Evolutionary conservation across 2,888 invertebrate genomes (phyloP).

Genomic region (Habroteleia sp.): DNA sequence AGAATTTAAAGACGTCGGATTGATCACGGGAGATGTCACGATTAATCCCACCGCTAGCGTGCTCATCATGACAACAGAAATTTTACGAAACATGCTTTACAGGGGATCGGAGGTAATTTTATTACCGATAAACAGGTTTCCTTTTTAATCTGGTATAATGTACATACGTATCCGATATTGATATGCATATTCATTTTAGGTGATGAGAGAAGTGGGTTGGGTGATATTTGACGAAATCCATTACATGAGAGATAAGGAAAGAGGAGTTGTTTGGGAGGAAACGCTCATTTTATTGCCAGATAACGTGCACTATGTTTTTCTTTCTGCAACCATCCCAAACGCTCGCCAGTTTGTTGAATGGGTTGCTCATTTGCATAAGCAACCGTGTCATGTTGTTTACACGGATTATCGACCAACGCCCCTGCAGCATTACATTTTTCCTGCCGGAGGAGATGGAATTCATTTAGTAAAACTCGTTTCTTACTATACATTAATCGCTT

Average conservation of each 20-base stretch:
- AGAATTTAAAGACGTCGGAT: slow-evolving; percentile 98
- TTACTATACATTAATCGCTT: too few species aligned
- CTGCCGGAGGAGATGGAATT: slow-evolving; percentile 97
- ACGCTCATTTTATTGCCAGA: slow-evolving; percentile 98
- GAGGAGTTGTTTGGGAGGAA: slow-evolving; percentile 99
- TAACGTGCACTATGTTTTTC: slow-evolving; percentile 98
- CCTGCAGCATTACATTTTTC: slow-evolving; percentile 98
- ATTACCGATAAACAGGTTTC: too few species aligned
- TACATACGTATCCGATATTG: too few species aligned
- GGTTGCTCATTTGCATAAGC: slow-evolving; percentile 96
- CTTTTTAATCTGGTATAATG: too few species aligned
- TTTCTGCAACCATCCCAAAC: slow-evolving; percentile 99
- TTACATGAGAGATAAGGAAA: slow-evolving; percentile 99
- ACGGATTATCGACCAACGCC: slow-evolving; percentile 99
- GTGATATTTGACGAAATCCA: slow-evolving; percentile 99
- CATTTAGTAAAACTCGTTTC: slow-evolving; percentile 93
- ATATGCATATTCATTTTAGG: slow-evolving; percentile 67
- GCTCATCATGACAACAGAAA: slow-evolving; percentile 99
- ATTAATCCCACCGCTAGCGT: slow-evolving; percentile 99
- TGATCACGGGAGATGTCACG: slow-evolving; percentile 99
- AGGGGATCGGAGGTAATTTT: slow-evolving; percentile 92
- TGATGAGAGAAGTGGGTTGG: slow-evolving; percentile 99
- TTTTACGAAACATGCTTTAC: slow-evolving; percentile 98
- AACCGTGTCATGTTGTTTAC: slow-evolving; percentile 99
- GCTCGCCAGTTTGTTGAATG: slow-evolving; percentile 97